A percentile compares a stretch with the other conserved stretches of the same genome.
These are phyloP conservation scores for Paratrypauchen microcephalus DNA, from an alignment of 2,797 vertebrate genomes.

Conservation along the genomic window DNA sequence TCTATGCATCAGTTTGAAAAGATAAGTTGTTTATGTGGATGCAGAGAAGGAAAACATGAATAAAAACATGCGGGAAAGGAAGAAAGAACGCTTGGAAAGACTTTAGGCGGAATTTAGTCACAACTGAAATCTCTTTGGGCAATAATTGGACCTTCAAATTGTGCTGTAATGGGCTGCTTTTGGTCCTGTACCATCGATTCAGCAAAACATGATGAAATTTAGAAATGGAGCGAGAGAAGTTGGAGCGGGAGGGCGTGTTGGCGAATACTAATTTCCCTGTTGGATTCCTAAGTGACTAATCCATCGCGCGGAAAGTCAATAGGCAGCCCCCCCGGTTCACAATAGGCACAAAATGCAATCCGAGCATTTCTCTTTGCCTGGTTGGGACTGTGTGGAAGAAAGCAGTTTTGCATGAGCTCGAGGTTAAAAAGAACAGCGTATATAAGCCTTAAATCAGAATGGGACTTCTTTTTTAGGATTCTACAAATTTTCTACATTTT, in stretches of 20 bases:
- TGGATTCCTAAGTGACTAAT: conserved; percentile 44
- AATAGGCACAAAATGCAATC: conserved; percentile 13
- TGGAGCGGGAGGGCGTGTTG: conserved; percentile 12
- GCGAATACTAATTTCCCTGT: conserved; percentile 51
- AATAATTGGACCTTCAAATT: conserved; percentile 37
- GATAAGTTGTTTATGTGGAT: background rate
- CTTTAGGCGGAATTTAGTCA: conserved; percentile 29
- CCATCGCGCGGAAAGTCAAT: conserved; percentile 47
- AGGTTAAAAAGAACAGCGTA: background rate
- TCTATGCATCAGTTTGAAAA: background rate
- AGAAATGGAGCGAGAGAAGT: conserved; percentile 26
- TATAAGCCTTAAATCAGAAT: too few species aligned
- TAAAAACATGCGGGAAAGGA: background rate
- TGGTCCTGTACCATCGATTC: conserved; percentile 44
- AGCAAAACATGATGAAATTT: conserved; percentile 55
- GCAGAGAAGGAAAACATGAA: background rate
- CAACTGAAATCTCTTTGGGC: conserved; percentile 17
- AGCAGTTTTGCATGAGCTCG: background rate
- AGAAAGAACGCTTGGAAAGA: background rate
- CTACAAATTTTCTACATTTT: too few species aligned
- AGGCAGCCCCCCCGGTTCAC: conserved; percentile 17
- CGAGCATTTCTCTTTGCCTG: conserved; percentile 28
- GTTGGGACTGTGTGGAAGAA: background rate
- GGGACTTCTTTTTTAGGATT: too few species aligned
- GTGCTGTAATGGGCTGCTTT: conserved; percentile 26